Base-by-base conservation (phyloP, 2,888 invertebrate species). In the Myopa tessellatipennis region DNA sequence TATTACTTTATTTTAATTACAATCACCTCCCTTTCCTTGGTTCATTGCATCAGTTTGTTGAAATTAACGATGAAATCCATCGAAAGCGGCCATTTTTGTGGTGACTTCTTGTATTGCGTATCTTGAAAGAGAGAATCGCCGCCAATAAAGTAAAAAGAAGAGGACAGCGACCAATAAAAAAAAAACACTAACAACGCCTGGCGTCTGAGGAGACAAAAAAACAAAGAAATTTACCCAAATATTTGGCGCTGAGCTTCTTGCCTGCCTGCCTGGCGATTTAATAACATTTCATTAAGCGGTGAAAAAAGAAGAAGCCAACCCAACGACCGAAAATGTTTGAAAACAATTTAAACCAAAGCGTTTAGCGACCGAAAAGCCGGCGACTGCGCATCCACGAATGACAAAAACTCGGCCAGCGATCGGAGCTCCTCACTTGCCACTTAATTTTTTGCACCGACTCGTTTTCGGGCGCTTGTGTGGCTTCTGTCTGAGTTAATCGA, bases 391-490 rank as follows among this genome's bases (percentile, higher is more conserved):
- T 58, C 34, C 14, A 34, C 68, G 36, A 68, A 38, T 36, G 71
- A 71, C 4, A 71, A 1, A 55, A 55, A 34, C 38, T 45, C 2
- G 3, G 45, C 10, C 45, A 45, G 6, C 45, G 45, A 45, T 45
- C 45, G 45, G 45, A 45, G 45, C 45, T 45, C 7, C 3, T 45
- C 45, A n/a, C 26, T 61, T 26, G 26, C 61, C 61, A n/a, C 18
- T 12, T 8, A 16, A 4, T 10, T 40, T 52, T 16, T 45, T 18
- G 14, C 50, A 45, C 10, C 45, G 52, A 52, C 45, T 50, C 4
- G 52, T 34, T 68, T 68, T 40, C 38, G 60, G 60, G 38, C 58
- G 58, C 71, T 71, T 71, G 58, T 71, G 71, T 60, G 71, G 71
- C 71, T 71, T 71, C 71, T 60, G 45, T 45, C 6, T 45, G 52